These are phyloP conservation scores for Aleiodes testaceus DNA, from an alignment of 2,888 invertebrate genomes.

Conservation along the genomic window DNA sequence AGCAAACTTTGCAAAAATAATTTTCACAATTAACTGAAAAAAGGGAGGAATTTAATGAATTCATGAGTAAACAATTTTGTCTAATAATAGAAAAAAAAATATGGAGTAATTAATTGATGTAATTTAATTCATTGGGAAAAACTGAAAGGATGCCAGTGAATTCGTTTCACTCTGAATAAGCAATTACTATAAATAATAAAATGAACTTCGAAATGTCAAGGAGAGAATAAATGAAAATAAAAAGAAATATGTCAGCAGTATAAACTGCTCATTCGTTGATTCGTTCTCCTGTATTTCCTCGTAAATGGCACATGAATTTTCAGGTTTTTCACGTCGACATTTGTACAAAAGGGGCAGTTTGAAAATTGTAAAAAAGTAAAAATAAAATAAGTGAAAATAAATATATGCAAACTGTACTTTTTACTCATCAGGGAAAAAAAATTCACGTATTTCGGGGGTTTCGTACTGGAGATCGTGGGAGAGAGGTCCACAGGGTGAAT, in stretches of 20 bases:
- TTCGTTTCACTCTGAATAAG: slow-evolving; percentile 1
- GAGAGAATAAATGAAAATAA: slow-evolving; percentile 31
- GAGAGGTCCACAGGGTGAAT: slow-evolving; percentile 65
- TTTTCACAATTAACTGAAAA: neutral
- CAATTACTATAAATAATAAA: slow-evolving; percentile 9
- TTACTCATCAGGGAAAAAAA: slow-evolving; percentile 62
- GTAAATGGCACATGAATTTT: slow-evolving; percentile 50
- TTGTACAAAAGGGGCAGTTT: slow-evolving; percentile 27
- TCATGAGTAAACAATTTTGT: no score
- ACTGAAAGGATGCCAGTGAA: no score
- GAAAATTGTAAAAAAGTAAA: no score
- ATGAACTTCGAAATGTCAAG: neutral
- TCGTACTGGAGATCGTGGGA: slow-evolving; percentile 49
- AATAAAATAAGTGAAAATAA: neutral
- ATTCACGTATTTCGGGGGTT: slow-evolving; percentile 50
- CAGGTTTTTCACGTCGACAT: slow-evolving; percentile 40
- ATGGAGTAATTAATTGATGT: no score
- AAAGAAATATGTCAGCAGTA: slow-evolving; percentile 34
- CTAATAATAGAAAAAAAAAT: no score
- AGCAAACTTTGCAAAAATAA: neutral
- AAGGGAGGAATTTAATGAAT: no score
- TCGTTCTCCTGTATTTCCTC: slow-evolving; percentile 40
- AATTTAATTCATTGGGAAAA: no score
- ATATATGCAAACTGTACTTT: slow-evolving; percentile 69
- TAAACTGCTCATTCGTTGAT: slow-evolving; percentile 45